Percentiles rank a stretch among this genome's conserved stretches.
Conservation (phyloP, 2,797 vertebrate species). For the Monodelphis domestica region DNA sequence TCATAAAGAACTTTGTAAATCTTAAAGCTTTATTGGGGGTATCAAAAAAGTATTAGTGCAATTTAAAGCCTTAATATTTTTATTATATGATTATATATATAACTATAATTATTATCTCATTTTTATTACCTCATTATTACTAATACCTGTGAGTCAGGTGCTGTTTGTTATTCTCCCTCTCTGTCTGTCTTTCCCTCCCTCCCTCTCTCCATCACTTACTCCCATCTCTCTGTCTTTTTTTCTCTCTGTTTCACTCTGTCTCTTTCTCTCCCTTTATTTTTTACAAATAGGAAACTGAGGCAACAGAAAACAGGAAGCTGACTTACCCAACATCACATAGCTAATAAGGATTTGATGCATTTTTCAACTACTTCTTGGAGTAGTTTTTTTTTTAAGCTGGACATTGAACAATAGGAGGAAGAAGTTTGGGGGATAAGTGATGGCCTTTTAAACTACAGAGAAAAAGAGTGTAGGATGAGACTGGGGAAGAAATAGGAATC, state of each 20-base stretch:
- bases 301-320: neutral
- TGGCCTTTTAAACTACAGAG: neutral
- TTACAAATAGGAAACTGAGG: neutral
- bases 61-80: neutral
- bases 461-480: neutral
- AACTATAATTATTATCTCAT: neutral
- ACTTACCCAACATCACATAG: neutral
- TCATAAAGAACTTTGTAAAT: neutral
- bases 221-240: too few species aligned
- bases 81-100: too few species aligned
- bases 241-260: too few species aligned
- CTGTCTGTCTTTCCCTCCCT: too few species aligned
- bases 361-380: neutral
- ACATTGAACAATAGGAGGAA: neutral
- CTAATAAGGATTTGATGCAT: neutral
- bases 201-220: too few species aligned
- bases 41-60: neutral
- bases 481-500: neutral
- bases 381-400: neutral
- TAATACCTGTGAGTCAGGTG: too few species aligned
- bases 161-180: too few species aligned
- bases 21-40: neutral
- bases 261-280: neutral
- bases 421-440: neutral
- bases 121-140: too few species aligned